Evolutionary conservation across 2,888 invertebrate species (phyloP).

Genomic region (Spialia ferax): DNA sequence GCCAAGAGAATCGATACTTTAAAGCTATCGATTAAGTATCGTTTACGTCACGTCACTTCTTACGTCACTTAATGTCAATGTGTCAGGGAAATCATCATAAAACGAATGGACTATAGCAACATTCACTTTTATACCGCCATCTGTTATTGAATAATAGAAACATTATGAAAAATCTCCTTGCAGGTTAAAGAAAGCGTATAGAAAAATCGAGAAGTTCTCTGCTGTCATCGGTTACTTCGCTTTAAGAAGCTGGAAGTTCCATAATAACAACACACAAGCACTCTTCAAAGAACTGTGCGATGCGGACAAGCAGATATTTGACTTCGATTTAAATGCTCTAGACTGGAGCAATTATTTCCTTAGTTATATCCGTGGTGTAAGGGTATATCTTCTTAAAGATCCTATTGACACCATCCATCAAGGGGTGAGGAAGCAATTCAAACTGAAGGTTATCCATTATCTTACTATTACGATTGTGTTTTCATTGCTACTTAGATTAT

Average conservation of each 20-base stretch:
- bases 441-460: constrained; percentile 60
- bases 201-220: constrained; percentile 91
- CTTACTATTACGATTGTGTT: constrained; percentile 33
- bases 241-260: constrained; percentile 90
- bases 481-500: constrained; percentile 53
- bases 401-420: constrained; percentile 89
- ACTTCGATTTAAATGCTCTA: constrained; percentile 88
- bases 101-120: no score
- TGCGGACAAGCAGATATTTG: constrained; percentile 87
- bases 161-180: constrained; percentile 40
- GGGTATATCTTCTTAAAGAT: constrained; percentile 92
- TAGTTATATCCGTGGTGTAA: constrained; percentile 89
- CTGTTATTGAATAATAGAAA: background rate
- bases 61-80: no score
- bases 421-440: constrained; percentile 76
- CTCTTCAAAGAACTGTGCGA: constrained; percentile 83
- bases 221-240: constrained; percentile 91
- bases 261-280: constrained; percentile 85
- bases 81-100: no score
- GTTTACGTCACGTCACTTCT: no score
- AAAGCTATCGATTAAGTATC: no score
- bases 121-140: constrained; percentile 3
- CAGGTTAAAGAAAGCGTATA: constrained; percentile 91
- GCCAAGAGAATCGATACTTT: no score
- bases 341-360: constrained; percentile 91